Conservation (phyloP, 2,113 vertebrate genomes). For the Syngnathus typhle region DNA sequence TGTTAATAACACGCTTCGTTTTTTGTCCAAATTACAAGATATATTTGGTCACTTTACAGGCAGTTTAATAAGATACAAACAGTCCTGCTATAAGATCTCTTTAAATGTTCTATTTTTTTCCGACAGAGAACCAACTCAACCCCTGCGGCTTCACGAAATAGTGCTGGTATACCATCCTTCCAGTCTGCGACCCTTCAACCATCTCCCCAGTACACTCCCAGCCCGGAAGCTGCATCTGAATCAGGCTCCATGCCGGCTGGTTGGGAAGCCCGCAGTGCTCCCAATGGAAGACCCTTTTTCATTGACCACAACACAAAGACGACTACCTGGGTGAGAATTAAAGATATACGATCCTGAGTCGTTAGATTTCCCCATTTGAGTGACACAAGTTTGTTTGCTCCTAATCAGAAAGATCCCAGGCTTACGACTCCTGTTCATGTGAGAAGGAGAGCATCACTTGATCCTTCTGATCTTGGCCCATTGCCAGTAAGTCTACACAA, state of each 20-base stretch:
- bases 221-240: slow-evolving; percentile 60
- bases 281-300: slow-evolving; percentile 88
- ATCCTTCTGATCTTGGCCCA: slow-evolving; percentile 83
- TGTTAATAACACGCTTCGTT: no score
- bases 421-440: slow-evolving; percentile 77
- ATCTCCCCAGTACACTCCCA: slow-evolving; percentile 60
- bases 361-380: slow-evolving; percentile 34
- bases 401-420: slow-evolving; percentile 87
- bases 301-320: slow-evolving; percentile 92
- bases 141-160: slow-evolving; percentile 18
- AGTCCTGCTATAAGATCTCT: not conserved
- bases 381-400: slow-evolving; percentile 39
- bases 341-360: not conserved
- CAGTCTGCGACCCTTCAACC: slow-evolving; percentile 50
- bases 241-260: slow-evolving; percentile 78
- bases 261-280: slow-evolving; percentile 89
- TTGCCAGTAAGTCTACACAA: slow-evolving; percentile 77
- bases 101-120: slow-evolving; percentile 3
- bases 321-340: slow-evolving; percentile 84
- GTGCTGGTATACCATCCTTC: slow-evolving; percentile 34
- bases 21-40: no score
- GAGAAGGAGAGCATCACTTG: slow-evolving; percentile 75
- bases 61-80: no score
- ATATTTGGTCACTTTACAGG: no score
- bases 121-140: slow-evolving; percentile 68